These are phyloP conservation scores for Sarcophaga rosellei DNA, from an alignment of 2,888 invertebrate species.

Conservation along the genomic window DNA sequence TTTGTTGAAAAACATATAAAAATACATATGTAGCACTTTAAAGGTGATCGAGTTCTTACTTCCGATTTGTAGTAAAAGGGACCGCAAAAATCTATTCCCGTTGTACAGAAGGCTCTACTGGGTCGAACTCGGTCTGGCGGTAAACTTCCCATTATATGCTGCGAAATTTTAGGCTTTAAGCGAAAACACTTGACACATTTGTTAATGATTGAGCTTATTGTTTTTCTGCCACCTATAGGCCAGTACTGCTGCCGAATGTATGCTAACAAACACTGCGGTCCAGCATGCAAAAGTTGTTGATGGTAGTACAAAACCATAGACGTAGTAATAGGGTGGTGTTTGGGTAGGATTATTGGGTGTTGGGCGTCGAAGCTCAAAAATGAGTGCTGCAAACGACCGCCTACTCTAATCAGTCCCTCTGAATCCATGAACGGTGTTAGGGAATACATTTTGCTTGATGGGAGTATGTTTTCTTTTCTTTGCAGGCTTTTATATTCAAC, in stretches of 20 bases:
- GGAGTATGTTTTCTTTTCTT: not conserved
- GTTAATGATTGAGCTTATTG: not conserved
- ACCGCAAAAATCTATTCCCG: constrained; percentile 54
- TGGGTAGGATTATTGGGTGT: constrained; percentile 48
- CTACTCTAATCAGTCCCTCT: constrained; percentile 34
- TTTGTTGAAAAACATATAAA: constrained; percentile 68
- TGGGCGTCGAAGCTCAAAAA: constrained; percentile 42
- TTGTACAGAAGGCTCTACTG: constrained; percentile 45
- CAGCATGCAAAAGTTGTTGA: constrained; percentile 37
- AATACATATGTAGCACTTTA: constrained; percentile 58
- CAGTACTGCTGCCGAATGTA: too few species aligned
- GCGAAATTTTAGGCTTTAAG: constrained; percentile 10
- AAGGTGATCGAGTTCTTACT: constrained; percentile 44
- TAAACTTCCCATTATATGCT: constrained; percentile 54
- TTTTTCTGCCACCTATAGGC: constrained; percentile 48
- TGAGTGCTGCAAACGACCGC: constrained; percentile 44
- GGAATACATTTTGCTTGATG: constrained; percentile 17
- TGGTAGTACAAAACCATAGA: constrained; percentile 1
- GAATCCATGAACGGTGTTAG: constrained; percentile 50
- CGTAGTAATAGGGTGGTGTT: constrained; percentile 21
- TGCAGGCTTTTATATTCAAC: constrained; percentile 15
- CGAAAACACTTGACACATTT: constrained; percentile 53
- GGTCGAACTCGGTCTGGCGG: constrained; percentile 30
- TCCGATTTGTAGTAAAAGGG: constrained; percentile 61
- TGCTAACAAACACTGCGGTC: constrained; percentile 38